Conservation (phyloP, 1,140 invertebrate species). For the Oscheius sp. region DNA sequence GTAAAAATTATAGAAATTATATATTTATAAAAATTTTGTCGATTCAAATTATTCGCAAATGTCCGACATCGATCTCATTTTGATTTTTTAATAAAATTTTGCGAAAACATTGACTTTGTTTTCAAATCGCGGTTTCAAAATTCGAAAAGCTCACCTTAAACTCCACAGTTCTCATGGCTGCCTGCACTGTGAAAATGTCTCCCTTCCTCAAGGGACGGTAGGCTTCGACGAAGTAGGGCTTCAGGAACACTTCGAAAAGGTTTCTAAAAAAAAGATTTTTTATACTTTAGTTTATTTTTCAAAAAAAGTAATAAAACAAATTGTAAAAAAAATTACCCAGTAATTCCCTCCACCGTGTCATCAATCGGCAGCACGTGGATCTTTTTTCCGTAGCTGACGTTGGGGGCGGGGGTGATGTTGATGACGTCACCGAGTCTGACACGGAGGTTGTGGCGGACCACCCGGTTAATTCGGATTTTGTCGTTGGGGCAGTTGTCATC, state of each 20-base stretch:
- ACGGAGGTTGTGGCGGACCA: conserved; percentile 93
- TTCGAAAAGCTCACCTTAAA: conserved; percentile 78
- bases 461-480: conserved; percentile 97
- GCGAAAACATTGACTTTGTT: conserved; percentile 52
- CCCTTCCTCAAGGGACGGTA: conserved; percentile 97
- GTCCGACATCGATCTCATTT: too few species aligned
- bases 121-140: conserved; percentile 70
- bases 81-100: background rate
- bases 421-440: conserved; percentile 95
- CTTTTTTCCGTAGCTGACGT: conserved; percentile 95
- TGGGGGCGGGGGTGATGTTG: conserved; percentile 76
- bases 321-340: conserved; percentile 72
- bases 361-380: conserved; percentile 98
- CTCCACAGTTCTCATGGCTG: conserved; percentile 96
- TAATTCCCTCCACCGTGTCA: conserved; percentile 95
- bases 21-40: too few species aligned
- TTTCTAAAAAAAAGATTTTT: conserved; percentile 71
- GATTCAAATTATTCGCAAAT: too few species aligned
- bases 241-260: conserved; percentile 97
- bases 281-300: conserved; percentile 65
- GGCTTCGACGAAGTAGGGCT: conserved; percentile 97
- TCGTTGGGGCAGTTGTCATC: conserved; percentile 93
- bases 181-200: conserved; percentile 95
- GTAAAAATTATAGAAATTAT: too few species aligned
- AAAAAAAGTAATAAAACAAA: background rate